Evolutionary conservation across 2,113 vertebrate genomes (phyloP).

Genomic region (Catharus fuscescens): DNA sequence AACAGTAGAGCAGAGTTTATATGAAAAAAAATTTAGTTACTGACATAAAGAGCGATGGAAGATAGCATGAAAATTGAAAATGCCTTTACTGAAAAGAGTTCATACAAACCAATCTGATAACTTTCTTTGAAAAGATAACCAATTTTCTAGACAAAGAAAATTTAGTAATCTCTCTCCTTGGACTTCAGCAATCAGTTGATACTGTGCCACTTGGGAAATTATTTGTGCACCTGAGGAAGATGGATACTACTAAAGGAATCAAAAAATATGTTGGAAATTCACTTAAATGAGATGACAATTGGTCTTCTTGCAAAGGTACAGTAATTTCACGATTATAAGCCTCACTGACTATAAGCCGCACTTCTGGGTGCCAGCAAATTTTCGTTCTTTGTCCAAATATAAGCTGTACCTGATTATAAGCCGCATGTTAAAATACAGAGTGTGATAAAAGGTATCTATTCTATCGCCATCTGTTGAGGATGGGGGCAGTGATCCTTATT

Average conservation of each 20-base stretch:
- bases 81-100: conserved; percentile 13
- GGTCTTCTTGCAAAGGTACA: not conserved
- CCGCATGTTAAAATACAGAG: no score
- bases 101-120: not conserved
- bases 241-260: not conserved
- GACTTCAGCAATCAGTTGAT: conserved; percentile 18
- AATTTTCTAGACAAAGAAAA: conserved; percentile 21
- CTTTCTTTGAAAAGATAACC: conserved; percentile 25
- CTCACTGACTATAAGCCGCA: no score
- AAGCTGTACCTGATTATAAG: no score
- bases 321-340: no score
- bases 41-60: not conserved
- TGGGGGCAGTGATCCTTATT: no score
- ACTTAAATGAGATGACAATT: not conserved
- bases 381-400: no score
- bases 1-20: not conserved
- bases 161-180: conserved; percentile 14
- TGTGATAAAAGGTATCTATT: no score
- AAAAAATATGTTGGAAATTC: not conserved
- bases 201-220: not conserved
- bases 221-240: not conserved
- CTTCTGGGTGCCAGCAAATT: no score
- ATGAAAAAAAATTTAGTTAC: conserved; percentile 11
- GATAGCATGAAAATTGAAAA: conserved; percentile 21
- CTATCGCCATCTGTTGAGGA: no score